Evolutionary conservation across 2,113 vertebrate genomes (phyloP), one percentile per base, ranked within the genome.

Genomic region (Macquaria australasica): DNA sequence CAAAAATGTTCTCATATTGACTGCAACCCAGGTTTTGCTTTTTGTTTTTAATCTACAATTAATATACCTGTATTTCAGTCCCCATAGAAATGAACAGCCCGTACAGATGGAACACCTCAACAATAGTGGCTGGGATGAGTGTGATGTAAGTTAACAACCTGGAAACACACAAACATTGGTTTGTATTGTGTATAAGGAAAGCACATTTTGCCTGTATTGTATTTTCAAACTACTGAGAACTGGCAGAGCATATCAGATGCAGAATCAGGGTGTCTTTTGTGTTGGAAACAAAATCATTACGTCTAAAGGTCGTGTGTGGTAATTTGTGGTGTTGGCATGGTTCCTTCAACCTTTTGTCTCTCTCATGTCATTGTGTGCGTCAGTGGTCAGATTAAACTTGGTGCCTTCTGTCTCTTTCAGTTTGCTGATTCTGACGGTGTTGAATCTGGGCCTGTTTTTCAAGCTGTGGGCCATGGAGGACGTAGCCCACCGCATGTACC

Each of bases 381-480:
- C 23, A 43, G 25, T 45, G 20, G 20, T 28, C 48, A 48, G 5
- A 31, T 72, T 20, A 56, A 69, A 43, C 48, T 20, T 9, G 0
- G 2, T 14, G 20, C 5, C 12, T 25, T 12, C 81, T 70, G 58
- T 71, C 48, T 62, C 41, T 63, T 80, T 63, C 84, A 99, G 98
- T 82, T 94, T 99, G 93, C 90, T 98, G 76, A 90, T 98, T 58
- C 94, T 99, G 78, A 96, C 96, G 8, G n/a, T 97, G 86, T 91
- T 99, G 94, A 99, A 99, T 73, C 86, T 99, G 91, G 97, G 95
- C 8, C 93, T 99, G 84, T 98, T 99, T 89, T 93, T 97, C 64
- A 99, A 99, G 90, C 87, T 99, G 82, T 98, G 97, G 89, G 98
- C 97, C 75, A 99, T 99, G 94, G 98, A 99, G 88, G 95, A 97